These are phyloP conservation scores for Cariama cristata DNA, from an alignment of 2,113 vertebrate genomes.

Conservation along the genomic window DNA sequence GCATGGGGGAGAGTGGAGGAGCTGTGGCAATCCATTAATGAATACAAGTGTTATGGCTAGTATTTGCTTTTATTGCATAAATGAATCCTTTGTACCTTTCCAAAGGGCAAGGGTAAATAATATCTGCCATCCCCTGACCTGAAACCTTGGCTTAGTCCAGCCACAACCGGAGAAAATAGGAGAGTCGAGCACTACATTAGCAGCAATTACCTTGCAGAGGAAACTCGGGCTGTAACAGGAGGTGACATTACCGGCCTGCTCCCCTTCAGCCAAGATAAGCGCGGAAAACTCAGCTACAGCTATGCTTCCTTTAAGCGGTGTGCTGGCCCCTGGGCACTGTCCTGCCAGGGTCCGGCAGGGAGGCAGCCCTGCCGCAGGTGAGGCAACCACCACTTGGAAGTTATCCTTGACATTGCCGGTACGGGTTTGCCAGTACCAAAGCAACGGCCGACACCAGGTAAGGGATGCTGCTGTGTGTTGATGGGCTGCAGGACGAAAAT, in stretches of 20 bases:
- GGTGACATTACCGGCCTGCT: background rate
- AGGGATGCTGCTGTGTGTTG: background rate
- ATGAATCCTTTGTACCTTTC: background rate
- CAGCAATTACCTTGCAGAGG: background rate
- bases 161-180: background rate
- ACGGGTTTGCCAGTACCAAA: rapidly evolving
- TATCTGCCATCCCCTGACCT: background rate
- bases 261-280: background rate
- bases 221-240: background rate
- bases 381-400: background rate
- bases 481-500: background rate
- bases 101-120: background rate
- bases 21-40: background rate
- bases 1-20: background rate
- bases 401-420: background rate
- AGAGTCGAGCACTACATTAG: rapidly evolving
- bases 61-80: background rate
- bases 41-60: background rate
- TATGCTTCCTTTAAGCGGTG: rapidly evolving
- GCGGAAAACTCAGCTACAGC: background rate
- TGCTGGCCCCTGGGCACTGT: rapidly evolving
- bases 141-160: background rate
- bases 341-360: background rate
- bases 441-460: background rate
- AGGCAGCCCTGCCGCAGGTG: background rate